A percentile compares a stretch with the other conserved stretches of the same genome.
phyloP scores from a whole-genome alignment of 2,888 invertebrate species.

The Oscheius onirici region DNA sequence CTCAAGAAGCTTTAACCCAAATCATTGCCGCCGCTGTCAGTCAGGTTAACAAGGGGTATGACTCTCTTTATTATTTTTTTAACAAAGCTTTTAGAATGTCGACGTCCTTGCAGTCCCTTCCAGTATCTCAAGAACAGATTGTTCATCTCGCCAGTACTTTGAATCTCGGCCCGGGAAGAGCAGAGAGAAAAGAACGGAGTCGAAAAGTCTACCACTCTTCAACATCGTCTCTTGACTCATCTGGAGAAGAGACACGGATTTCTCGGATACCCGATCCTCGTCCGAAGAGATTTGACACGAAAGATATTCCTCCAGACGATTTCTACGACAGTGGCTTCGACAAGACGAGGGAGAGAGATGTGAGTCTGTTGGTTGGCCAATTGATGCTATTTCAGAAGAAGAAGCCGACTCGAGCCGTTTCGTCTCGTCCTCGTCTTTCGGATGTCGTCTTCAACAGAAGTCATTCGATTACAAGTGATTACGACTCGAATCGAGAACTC shows the following conservation, averaged over 20 bases:
- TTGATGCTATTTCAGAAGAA: constrained; percentile 39
- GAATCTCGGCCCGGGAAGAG: constrained; percentile 31
- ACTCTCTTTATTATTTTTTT: neutral
- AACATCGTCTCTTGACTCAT: constrained; percentile 53
- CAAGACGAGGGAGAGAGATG: constrained; percentile 31
- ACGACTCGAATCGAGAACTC: constrained; percentile 60
- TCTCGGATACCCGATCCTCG: constrained; percentile 11
- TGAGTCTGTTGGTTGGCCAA: neutral
- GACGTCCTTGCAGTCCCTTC: constrained; percentile 15
- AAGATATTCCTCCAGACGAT: constrained; percentile 24
- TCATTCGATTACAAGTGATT: constrained; percentile 63
- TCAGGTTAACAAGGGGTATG: constrained; percentile 51
- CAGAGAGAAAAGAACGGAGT: neutral
- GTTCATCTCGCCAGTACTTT: constrained; percentile 53
- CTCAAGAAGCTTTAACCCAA: constrained; percentile 54
- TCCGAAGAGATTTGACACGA: constrained; percentile 19
- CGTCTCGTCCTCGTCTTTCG: constrained; percentile 44
- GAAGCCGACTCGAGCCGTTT: constrained; percentile 28
- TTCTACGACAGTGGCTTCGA: constrained; percentile 34
- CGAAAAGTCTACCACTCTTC: constrained; percentile 51
- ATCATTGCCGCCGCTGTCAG: constrained; percentile 66
- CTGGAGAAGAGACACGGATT: constrained; percentile 50
- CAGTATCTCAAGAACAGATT: constrained; percentile 21
- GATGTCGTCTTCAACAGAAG: constrained; percentile 55
- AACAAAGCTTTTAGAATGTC: neutral